Base-by-base conservation (phyloP, 30 jellyfish, hydroid and myxozoan genomes). In the Cassiopea andromeda region DNA sequence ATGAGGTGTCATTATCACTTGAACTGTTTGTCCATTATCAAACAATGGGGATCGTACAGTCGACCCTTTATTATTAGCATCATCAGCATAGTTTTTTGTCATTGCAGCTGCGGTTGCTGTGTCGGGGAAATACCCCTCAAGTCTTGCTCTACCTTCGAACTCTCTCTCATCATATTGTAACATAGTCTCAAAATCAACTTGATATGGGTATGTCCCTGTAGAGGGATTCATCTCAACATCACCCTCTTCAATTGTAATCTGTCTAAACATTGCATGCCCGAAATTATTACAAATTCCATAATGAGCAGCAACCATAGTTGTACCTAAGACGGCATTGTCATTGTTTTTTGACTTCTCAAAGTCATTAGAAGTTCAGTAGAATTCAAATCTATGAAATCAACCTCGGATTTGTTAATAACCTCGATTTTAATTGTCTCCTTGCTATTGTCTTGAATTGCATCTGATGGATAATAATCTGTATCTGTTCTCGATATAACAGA, bases 401-500 rank as follows among this genome's bases (percentile, higher is more conserved):
- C 81, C 7, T 8, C 2, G 1, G 59, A 72, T 1, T 6, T 72
- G 48, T 72, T 72, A 5, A 72, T 49, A 2, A 72, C 17, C 45
- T 19, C 27, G 50, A 72, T 19, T 46, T 17, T 38, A 19, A 72
- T 72, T 0, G 81, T 72, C 8, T 72, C 81, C 48, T 72, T 72
- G 59, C 81, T 72, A 19, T 72, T 72, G 48, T 27, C 60, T 0
- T 46, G 81, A 4, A 72, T 14, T 6, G 81, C 60, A 72, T 72
- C 81, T 0, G 81, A 72, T 27, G 81, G 81, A 72, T 72, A 72
- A 19, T 72, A 72, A 6, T 72, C 81, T 1, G 81, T 72, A 16
- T 72, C 81, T 2, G 48, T 17, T 19, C 81, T 17, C 7, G 60
- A 38, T 49, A 3, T 3, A 27, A 72, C 27, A 0, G 58, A 2